Evolutionary conservation across 2,888 invertebrate species (phyloP).

Genomic region (Atherix ibis): DNA sequence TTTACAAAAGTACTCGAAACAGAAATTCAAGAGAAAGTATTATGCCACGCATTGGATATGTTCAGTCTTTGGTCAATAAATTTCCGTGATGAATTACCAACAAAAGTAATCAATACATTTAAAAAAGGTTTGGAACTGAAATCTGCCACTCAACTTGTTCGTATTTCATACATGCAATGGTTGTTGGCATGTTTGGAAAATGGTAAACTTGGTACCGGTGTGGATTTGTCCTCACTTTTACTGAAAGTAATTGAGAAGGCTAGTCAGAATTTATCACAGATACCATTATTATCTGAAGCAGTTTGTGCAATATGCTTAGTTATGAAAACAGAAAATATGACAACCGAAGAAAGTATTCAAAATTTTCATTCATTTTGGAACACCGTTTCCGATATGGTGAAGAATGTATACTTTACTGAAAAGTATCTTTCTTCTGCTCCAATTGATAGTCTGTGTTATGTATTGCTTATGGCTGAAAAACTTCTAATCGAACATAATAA

Average conservation of each 20-base stretch:
- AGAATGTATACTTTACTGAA: constrained; percentile 68
- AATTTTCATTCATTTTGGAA: constrained; percentile 46
- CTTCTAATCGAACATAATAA: constrained; percentile 53
- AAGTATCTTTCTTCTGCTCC: constrained; percentile 56
- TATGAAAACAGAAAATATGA: constrained; percentile 41
- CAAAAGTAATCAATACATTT: constrained; percentile 46
- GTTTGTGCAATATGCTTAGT: constrained; percentile 51
- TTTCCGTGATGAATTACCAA: constrained; percentile 47
- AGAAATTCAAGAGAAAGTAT: constrained; percentile 85
- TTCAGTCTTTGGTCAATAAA: constrained; percentile 62
- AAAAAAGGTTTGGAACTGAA: constrained; percentile 62
- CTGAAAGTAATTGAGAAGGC: constrained; percentile 60
- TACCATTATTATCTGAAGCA: constrained; percentile 52
- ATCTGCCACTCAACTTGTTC: constrained; percentile 58
- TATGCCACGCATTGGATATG: constrained; percentile 66
- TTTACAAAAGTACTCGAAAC: constrained; percentile 64
- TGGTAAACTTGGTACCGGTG: constrained; percentile 31
- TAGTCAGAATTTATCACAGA: constrained; percentile 55
- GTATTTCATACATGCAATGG: constrained; percentile 64
- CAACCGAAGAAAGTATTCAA: constrained; percentile 25
- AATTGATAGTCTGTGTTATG: constrained; percentile 53
- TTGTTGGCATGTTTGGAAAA: constrained; percentile 49
- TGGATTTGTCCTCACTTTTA: constrained; percentile 44
- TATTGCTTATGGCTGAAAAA: constrained; percentile 57
- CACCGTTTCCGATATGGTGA: constrained; percentile 54